Evolutionary conservation across 1,140 invertebrate species (phyloP).

Genomic region (Pogonognathellus flavescens): DNA sequence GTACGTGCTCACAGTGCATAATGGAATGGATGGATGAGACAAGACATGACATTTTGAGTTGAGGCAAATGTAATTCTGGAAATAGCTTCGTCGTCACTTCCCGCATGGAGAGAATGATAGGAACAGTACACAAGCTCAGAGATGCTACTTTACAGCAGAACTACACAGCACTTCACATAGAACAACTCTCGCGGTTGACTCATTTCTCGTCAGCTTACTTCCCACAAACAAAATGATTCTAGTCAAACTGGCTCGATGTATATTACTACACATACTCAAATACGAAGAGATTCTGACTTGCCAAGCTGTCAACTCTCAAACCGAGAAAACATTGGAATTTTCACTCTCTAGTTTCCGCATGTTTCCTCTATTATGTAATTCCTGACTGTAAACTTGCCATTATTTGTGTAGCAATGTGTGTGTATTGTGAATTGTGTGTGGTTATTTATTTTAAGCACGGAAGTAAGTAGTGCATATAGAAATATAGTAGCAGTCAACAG

Average conservation of each 20-base stretch:
- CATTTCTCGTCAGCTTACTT: background rate
- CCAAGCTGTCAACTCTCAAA: conserved; percentile 30
- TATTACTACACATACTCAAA: background rate
- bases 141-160: background rate
- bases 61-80: conserved; percentile 48
- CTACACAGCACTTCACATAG: background rate
- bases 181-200: background rate
- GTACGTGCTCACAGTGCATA: conserved; percentile 43
- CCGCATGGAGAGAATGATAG: background rate
- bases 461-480: background rate
- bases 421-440: background rate
- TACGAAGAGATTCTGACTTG: background rate
- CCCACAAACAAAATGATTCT: conserved; percentile 38
- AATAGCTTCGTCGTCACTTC: conserved; percentile 38
- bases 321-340: conserved; percentile 31
- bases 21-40: conserved; percentile 32
- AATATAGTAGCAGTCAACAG: no score
- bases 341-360: background rate
- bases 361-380: background rate
- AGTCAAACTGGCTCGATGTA: background rate
- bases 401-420: background rate
- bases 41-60: conserved; percentile 49
- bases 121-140: background rate
- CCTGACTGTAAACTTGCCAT: background rate
- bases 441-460: conserved; percentile 7